Evolutionary conservation across 2,797 vertebrate species (phyloP), one percentile per base, ranked within the genome.

Genomic region (Neomorphus geoffroyi): DNA sequence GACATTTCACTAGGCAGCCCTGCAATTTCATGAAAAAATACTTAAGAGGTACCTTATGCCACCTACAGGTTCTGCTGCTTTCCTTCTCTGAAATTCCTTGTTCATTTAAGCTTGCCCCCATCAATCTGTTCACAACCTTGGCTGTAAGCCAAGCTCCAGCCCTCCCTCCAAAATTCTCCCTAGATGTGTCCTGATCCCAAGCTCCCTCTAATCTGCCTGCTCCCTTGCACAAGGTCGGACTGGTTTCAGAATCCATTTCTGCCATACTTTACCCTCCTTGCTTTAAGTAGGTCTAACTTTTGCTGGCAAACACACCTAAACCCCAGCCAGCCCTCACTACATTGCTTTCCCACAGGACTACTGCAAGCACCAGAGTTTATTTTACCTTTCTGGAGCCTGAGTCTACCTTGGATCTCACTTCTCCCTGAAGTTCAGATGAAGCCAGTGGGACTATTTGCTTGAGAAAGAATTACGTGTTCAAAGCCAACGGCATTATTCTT

Each of bases 31-130:
- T 35, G 18, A 41, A 11, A 71, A 85, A 64, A 24, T 48, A 81
- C 48, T n/a, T 10, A 73, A 0, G 61, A 94, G 67, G 43, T 45
- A 87, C 75, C 61, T 80, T 83, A 85, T 89, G 88, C 74, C 86
- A 96, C 88, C 91, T 93, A 95, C 91, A 96, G 79, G 86, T 37
- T 89, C 50, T 39, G 27, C 26, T 33, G 71, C 74, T 91, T 64
- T 2, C 24, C 58, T 65, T 51, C 69, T 71, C 48, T 67, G 35
- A 93, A 88, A 86, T 41, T 45, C 33, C 27, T 3, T 28, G 17
- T 51, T 72, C 50, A 39, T 57, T 89, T 78, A 45, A 58, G n/a
- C 39, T 61, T 48, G 15, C 18, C 16, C 79, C 33, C 3, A 1
- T 13, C 37, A 60, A 8, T 16, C 56, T 56, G 14, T 22, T 62